Evolutionary conservation across 2,797 vertebrate species (phyloP), one percentile per base, ranked within the genome.

Genomic region (Lemur catta): DNA sequence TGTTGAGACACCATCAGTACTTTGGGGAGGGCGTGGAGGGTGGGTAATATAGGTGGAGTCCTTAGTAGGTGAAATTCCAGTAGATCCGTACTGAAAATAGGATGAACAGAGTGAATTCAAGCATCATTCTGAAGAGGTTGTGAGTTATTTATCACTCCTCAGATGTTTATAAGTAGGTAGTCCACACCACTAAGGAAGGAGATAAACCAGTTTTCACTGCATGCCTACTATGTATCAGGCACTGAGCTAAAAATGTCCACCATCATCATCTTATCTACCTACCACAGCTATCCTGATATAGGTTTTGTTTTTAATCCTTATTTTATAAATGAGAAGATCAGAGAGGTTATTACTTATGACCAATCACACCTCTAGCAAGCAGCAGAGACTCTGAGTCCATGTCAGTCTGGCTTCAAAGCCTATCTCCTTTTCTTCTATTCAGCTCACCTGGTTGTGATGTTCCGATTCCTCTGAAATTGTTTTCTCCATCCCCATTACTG

Each of bases 261-360:
- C 20, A 43, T 84, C 48, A 76, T 43, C 33, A 38, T 17, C 33
- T 46, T 24, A 38, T 20, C 2, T 67, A 18, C 9, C 22, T 30
- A 48, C 69, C 22, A n/a, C 61, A 82, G 33, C 35, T 14, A 12
- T 50, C 72, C 79, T 61, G 48, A 71, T 35, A 46, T 52, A 15
- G 63, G 18, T 63, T 95, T 86, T 55, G 48, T 28, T 82, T 96
- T 84, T 50, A 17, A 17, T 78, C 8, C 22, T 92, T 4, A 38
- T 55, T 71, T 57, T 79, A 20, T 17, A 63, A 78, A 50, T 78
- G 50, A 90, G 33, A 28, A 93, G 88, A 7, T 94, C 12, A 28
- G 15, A 61, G 72, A 69, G 15, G 5, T 69, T 75, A 65, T 89
- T 18, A 55, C 7, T 75, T 91, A 65, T 6, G 2, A 7, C 48